These are phyloP conservation scores for Andrena chrysosceles DNA, from an alignment of 2,888 invertebrate genomes.

Conservation along the genomic window DNA sequence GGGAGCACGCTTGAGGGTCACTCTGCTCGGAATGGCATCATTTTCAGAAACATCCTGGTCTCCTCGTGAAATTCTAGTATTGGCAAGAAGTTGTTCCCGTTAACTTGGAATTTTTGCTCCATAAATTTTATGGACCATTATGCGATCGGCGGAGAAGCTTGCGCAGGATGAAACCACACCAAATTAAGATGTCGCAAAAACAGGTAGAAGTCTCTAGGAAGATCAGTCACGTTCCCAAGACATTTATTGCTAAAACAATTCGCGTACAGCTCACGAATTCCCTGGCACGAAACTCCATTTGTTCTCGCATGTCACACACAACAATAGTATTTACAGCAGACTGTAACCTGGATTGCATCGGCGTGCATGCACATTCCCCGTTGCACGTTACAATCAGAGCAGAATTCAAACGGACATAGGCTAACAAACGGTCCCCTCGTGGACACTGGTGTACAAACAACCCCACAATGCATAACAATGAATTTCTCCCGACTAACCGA, in stretches of 20 bases:
- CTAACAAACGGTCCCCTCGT: slow-evolving; percentile 31
- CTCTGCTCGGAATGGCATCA: background rate
- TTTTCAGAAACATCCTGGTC: background rate
- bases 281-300: background rate
- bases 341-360: slow-evolving; percentile 21
- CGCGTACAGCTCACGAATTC: slow-evolving; percentile 1
- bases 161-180: background rate
- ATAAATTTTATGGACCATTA: background rate
- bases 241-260: background rate
- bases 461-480: slow-evolving; percentile 31
- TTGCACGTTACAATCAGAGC: slow-evolving; percentile 9
- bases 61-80: background rate
- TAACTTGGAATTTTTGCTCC: background rate
- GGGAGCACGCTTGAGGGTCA: background rate
- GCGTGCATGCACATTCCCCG: slow-evolving; percentile 13
- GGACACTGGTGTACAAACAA: slow-evolving; percentile 2
- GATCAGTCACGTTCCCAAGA: background rate
- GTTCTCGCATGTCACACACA: background rate
- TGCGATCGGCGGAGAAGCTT: background rate
- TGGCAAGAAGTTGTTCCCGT: background rate
- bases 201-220: background rate
- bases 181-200: background rate
- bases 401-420: slow-evolving; percentile 32
- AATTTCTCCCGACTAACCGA: slow-evolving; percentile 36
- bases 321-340: slow-evolving; percentile 18